Evolutionary conservation across 1,140 invertebrate species (phyloP), one percentile per base, ranked within the genome.

Genomic region (Ips nitidus): DNA sequence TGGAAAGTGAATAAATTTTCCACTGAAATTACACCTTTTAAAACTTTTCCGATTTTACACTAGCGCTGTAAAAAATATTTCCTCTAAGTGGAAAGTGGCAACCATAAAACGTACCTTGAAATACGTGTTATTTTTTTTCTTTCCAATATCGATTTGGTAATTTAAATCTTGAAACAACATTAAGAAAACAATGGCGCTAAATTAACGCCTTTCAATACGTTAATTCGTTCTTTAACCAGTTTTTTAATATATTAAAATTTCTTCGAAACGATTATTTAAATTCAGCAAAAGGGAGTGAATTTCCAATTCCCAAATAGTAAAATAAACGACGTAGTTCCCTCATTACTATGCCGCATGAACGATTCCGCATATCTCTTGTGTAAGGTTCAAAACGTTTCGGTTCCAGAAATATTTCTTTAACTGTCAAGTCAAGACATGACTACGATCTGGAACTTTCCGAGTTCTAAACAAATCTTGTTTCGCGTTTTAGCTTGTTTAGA

Each of bases 1-100:
- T 59, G 43, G n/a, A 59, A 67, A 59, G 65, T 59, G 57, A 67
- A 59, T 67, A 67, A 67, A 57, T 67, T 67, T 60, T 36, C 56
- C 57, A 42, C 41, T 67, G 36, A 57, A 58, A 58, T 65, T 65
- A 55, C 41, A 65, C 52, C 62, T 65, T 65, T 65, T 65, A 55
- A 65, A 56, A 56, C 52, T 65, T 65, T 43, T 65, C 41, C 52
- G 52, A 55, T 22, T 65, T 55, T 56, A 55, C 22, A 55, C 52
- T 36, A 56, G 62, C 8, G 38, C 41, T 42, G 2, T 36, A 55
- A 55, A 65, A 65, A 65, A 55, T 37, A 41, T 52, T 63, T 52
- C 43, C 52, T 41, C 47, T 52, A 22, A 61, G 8, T 47, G 59
- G 41, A 61, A 63, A 63, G 38, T 52, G 50, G 61, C 61, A 52